These are phyloP conservation scores for Onychostruthus taczanowskii DNA, from an alignment of 2,113 vertebrate species.

Conservation along the genomic window DNA sequence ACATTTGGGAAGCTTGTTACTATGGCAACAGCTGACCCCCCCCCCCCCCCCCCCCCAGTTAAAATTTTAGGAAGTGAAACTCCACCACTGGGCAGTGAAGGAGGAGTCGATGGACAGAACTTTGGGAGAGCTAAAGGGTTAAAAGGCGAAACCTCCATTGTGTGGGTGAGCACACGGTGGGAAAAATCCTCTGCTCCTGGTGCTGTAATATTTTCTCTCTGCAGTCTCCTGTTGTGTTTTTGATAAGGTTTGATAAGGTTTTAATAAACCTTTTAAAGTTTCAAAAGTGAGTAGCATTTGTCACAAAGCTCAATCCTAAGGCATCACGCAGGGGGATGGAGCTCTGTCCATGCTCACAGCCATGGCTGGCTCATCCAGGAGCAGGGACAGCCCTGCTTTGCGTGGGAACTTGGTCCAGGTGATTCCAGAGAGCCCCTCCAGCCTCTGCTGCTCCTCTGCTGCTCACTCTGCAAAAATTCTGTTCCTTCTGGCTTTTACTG, in stretches of 20 bases:
- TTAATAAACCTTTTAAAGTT: neutral
- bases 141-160: neutral
- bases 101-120: neutral
- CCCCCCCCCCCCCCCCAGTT: neutral
- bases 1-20: neutral
- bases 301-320: neutral
- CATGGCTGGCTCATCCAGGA: neutral
- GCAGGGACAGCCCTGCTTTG: neutral
- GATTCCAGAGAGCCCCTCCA: neutral
- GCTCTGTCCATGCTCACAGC: neutral
- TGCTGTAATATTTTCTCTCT: neutral
- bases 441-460: neutral
- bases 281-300: neutral
- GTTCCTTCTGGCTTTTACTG: neutral
- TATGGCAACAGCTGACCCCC: neutral
- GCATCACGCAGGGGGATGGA: neutral
- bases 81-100: neutral
- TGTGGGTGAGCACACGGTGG: neutral
- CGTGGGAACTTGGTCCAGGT: fast-evolving
- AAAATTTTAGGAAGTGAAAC: neutral
- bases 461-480: neutral
- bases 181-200: neutral
- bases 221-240: neutral
- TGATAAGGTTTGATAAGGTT: neutral
- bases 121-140: neutral